phyloP scores from a whole-genome alignment of 2,888 invertebrate genomes.

The Xestoiulus laeticollis region DNA sequence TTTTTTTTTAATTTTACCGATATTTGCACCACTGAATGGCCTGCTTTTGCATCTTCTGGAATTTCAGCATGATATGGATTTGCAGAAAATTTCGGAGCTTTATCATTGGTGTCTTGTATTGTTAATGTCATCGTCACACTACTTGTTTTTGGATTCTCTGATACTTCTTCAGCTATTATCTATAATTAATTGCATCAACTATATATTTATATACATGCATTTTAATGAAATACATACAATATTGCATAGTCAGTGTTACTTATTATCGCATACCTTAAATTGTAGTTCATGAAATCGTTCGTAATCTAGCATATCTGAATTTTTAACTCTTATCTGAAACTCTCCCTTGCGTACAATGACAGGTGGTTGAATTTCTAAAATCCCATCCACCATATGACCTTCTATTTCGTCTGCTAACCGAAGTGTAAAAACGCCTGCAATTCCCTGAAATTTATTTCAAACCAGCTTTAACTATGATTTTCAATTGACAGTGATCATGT shows the following conservation, averaged over 20 bases:
- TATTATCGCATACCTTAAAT: slow-evolving; percentile 15
- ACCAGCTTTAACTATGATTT: background rate
- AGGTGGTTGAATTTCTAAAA: slow-evolving; percentile 86
- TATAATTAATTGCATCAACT: slow-evolving; percentile 63
- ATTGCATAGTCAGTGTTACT: background rate
- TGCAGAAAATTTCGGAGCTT: slow-evolving; percentile 80
- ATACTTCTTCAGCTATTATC: slow-evolving; percentile 81
- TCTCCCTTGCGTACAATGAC: slow-evolving; percentile 68
- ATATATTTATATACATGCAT: background rate
- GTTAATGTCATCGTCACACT: slow-evolving; percentile 81
- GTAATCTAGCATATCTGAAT: slow-evolving; percentile 83
- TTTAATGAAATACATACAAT: too few species aligned
- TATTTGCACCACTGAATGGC: slow-evolving; percentile 74
- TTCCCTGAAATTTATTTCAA: slow-evolving; percentile 67
- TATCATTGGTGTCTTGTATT: slow-evolving; percentile 87
- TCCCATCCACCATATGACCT: slow-evolving; percentile 63
- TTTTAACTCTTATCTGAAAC: slow-evolving; percentile 84
- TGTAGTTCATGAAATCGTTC: slow-evolving; percentile 72
- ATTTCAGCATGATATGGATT: slow-evolving; percentile 78
- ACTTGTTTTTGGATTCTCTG: slow-evolving; percentile 66
- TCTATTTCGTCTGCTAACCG: slow-evolving; percentile 82
- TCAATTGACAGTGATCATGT: background rate
- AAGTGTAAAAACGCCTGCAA: slow-evolving; percentile 83
- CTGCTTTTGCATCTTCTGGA: slow-evolving; percentile 81
- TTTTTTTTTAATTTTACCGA: slow-evolving; percentile 58